These are phyloP conservation scores for Porites lobata DNA, from an alignment of 92 coral and sea anemone genomes.

Conservation along the genomic window DNA sequence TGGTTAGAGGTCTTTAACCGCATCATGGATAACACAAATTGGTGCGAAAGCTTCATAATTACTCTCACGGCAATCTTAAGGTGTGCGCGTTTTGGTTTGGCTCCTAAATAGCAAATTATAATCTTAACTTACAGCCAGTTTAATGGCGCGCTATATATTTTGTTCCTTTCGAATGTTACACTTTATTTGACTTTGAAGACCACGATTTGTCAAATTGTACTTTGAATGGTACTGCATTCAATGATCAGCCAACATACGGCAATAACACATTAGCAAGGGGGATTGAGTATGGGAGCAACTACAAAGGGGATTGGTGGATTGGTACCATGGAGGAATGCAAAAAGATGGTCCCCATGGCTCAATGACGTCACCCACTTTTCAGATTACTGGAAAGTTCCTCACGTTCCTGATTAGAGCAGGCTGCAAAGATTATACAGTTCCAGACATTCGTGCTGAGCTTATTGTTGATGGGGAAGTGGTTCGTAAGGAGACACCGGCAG, in stretches of 20 bases:
- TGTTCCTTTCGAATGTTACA: too few relatives aligned
- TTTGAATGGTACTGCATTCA: neutral
- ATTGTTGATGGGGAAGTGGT: slow-evolving; percentile 8
- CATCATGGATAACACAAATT: too few relatives aligned
- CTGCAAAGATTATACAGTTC: neutral
- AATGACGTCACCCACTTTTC: neutral
- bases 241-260: neutral
- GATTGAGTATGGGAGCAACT: neutral
- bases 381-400: neutral
- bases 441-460: neutral
- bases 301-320: neutral
- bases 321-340: neutral
- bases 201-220: too few relatives aligned
- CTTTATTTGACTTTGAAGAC: too few relatives aligned
- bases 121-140: too few relatives aligned
- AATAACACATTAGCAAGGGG: neutral
- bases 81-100: too few relatives aligned
- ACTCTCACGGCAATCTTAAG: too few relatives aligned
- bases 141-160: too few relatives aligned
- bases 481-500: slow-evolving; percentile 7
- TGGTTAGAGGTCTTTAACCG: too few relatives aligned
- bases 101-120: too few relatives aligned
- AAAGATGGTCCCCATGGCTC: neutral
- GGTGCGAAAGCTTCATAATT: too few relatives aligned
- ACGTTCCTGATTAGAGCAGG: neutral